Evolutionary conservation across 2,888 invertebrate genomes (phyloP), one percentile per base, ranked within the genome.

Genomic region (Hoplodrina ambigua): DNA sequence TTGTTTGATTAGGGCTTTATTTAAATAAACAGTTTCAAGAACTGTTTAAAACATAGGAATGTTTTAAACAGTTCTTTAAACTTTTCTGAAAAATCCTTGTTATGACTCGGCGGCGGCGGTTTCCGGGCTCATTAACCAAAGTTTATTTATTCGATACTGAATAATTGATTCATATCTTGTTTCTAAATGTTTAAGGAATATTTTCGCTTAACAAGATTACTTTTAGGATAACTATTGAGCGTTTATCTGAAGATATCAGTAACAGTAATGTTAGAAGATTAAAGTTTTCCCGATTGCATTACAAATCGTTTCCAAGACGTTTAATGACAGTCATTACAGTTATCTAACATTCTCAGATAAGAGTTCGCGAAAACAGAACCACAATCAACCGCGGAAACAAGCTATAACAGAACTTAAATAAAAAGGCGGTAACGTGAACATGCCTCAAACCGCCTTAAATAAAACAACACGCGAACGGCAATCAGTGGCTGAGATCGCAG

Each of bases 401-500:
- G 62, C 73, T 60, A 62, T 78, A 62, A 54, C 68, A 50, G 59
- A 82, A 82, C 44, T 72, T 56, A 74, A 82, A 66, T 70, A 77
- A 78, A 79, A 79, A 82, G 78, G 65, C 72, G 59, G 68, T 55
- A 60, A 72, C 73, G 65, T 72, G 79, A 72, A 79, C 82, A 79
- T 59, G 59, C 82, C 68, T 79, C 55, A 68, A 78, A 78, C 68
- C 59, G 62, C 66, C 82, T 82, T 79, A 79, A 86, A 85, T 85
- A 85, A 85, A 84, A 73, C 80, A 80, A 82, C 90, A 89, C 88
- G 88, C 90, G 84, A 89, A 72, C 77, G 78, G 83, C 82, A 88
- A 89, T 89, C 89, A 88, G 84, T 84, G 80, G 80, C 80, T 73
- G 81, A 85, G 85, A 89, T 89, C 89, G 82, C 83, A 83, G 80